Evolutionary conservation across 2,888 invertebrate species (phyloP).

Genomic region (Marronus borbonicus): DNA sequence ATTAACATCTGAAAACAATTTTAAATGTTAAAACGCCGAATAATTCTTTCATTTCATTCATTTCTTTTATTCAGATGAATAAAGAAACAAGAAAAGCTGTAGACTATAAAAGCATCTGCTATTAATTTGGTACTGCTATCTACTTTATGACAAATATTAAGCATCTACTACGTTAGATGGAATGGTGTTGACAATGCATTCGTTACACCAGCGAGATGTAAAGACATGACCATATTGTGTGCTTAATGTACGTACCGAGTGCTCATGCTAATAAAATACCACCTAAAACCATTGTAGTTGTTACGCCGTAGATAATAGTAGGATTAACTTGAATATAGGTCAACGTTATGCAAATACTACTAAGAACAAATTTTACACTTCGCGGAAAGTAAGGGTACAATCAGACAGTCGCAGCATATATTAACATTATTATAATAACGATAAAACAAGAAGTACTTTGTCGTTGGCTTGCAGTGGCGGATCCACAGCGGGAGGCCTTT

Average conservation of each 20-base stretch:
- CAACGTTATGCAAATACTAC: slow-evolving; percentile 27
- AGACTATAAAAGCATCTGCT: background rate
- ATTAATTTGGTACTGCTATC: background rate
- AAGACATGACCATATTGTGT: slow-evolving; percentile 39
- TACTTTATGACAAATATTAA: background rate
- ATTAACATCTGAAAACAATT: too few species aligned
- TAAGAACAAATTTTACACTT: slow-evolving; percentile 21
- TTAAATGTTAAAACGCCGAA: too few species aligned
- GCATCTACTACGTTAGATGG: background rate
- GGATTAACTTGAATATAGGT: slow-evolving; percentile 31
- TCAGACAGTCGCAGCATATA: background rate
- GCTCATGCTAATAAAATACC: slow-evolving; percentile 38
- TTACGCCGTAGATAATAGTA: slow-evolving; percentile 5
- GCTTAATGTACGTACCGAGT: slow-evolving; percentile 33
- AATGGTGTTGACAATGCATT: slow-evolving; percentile 27
- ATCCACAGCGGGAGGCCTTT: too few species aligned
- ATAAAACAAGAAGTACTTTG: too few species aligned
- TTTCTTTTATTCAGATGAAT: too few species aligned
- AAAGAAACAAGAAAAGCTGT: too few species aligned
- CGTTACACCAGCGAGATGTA: slow-evolving; percentile 23
- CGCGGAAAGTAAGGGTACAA: background rate
- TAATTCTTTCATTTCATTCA: too few species aligned
- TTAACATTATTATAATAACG: background rate
- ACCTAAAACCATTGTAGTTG: slow-evolving; percentile 27
- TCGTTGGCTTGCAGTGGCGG: too few species aligned